phyloP scores from a whole-genome alignment of 2,888 invertebrate species.

The Neoascia interrupta region DNA sequence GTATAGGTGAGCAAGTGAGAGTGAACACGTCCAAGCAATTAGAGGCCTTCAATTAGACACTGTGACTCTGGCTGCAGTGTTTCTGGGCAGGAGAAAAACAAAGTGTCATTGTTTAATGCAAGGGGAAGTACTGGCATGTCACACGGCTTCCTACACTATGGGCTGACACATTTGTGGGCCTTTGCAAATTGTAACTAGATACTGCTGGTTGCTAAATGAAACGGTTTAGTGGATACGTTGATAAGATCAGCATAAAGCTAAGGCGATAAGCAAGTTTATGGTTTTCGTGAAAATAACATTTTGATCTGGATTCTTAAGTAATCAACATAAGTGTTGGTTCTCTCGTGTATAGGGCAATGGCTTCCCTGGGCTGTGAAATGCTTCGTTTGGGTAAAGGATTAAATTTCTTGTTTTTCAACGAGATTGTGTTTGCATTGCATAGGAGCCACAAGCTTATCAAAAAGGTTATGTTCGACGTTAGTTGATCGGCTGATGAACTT shows the following conservation, averaged over 20 bases:
- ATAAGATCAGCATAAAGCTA: not conserved
- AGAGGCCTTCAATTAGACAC: slow-evolving; percentile 56
- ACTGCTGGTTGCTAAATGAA: slow-evolving; percentile 6
- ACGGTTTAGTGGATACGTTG: not conserved
- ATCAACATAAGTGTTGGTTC: too few species aligned
- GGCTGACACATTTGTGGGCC: slow-evolving; percentile 31
- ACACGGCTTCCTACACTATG: not conserved
- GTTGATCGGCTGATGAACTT: too few species aligned
- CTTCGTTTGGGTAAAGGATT: too few species aligned
- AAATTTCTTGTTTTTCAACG: too few species aligned
- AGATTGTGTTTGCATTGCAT: too few species aligned
- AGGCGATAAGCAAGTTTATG: slow-evolving; percentile 5
- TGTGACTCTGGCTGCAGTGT: slow-evolving; percentile 29
- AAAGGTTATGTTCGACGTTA: too few species aligned
- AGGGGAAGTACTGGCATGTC: slow-evolving; percentile 4
- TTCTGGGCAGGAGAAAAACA: not conserved
- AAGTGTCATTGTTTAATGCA: slow-evolving; percentile 17
- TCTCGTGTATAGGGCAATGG: too few species aligned
- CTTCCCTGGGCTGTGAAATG: too few species aligned
- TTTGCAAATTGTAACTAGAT: slow-evolving; percentile 36
- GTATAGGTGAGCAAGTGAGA: slow-evolving; percentile 51
- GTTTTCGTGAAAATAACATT: slow-evolving; percentile 2
- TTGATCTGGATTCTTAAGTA: too few species aligned
- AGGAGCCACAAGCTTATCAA: too few species aligned
- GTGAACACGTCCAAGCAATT: slow-evolving; percentile 48